These are phyloP conservation scores for Drosophila mimica DNA, from an alignment of 2,888 invertebrate genomes.

Conservation along the genomic window DNA sequence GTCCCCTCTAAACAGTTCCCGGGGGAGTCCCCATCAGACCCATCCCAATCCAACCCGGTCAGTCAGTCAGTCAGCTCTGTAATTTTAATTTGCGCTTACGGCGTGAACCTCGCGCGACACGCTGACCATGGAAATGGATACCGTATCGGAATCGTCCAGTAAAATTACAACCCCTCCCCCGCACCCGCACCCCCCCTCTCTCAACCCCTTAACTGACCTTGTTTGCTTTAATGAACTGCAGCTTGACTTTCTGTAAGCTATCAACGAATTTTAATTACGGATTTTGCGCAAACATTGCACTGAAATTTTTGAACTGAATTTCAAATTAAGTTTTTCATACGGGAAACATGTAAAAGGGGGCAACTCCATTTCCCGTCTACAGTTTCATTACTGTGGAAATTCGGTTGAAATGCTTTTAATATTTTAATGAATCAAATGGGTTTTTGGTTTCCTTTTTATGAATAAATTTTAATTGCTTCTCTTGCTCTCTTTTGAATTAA, in stretches of 20 bases:
- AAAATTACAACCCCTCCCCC: background rate
- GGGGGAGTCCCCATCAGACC: background rate
- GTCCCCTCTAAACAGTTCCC: background rate
- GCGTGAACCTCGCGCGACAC: constrained; percentile 68
- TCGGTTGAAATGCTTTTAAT: constrained; percentile 7
- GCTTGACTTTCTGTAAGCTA: constrained; percentile 41
- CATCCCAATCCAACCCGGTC: background rate
- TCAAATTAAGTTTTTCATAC: constrained; percentile 33
- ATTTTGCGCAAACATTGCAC: constrained; percentile 62
- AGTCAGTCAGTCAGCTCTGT: constrained; percentile 56
- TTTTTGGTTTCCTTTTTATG: constrained; percentile 22
- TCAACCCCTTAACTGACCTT: constrained; percentile 26
- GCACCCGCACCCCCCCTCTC: background rate
- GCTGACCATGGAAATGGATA: constrained; percentile 56
- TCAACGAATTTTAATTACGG: constrained; percentile 61
- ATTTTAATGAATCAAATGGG: constrained; percentile 13
- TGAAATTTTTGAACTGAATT: constrained; percentile 35
- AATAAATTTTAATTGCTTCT: constrained; percentile 29
- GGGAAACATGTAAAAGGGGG: background rate
- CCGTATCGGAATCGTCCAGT: constrained; percentile 16
- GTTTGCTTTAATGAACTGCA: constrained; percentile 55
- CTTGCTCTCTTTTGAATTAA: background rate
- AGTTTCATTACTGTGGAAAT: constrained; percentile 38
- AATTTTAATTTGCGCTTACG: constrained; percentile 70
- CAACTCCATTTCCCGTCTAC: constrained; percentile 11